These are phyloP conservation scores for Xerus rutilus DNA, from an alignment of 2,797 vertebrate species.

Conservation along the genomic window DNA sequence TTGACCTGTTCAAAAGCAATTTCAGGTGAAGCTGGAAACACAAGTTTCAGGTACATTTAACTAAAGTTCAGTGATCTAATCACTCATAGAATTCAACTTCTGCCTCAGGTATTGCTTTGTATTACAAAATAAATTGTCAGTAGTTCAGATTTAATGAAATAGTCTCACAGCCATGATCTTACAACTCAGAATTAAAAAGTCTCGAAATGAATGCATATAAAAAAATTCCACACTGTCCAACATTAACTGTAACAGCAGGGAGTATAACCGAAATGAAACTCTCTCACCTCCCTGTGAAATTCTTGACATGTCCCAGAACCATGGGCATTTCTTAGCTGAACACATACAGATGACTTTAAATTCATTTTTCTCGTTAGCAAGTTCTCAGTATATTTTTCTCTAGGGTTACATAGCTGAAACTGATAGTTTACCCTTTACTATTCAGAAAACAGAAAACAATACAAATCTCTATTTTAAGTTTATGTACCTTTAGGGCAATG, in stretches of 20 bases:
- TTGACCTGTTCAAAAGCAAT: slow-evolving; percentile 34
- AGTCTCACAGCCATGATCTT: neutral
- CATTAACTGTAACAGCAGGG: neutral
- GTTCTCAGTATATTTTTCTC: neutral
- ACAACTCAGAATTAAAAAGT: slow-evolving; percentile 50
- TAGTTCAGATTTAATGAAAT: neutral
- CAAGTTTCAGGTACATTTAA: neutral
- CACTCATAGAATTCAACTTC: slow-evolving; percentile 1
- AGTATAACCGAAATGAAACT: neutral
- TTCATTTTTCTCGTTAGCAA: slow-evolving; percentile 9
- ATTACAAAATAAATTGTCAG: neutral
- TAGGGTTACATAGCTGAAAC: neutral
- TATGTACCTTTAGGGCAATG: neutral
- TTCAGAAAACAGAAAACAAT: slow-evolving; percentile 50
- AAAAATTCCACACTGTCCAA: neutral
- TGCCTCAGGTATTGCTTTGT: neutral
- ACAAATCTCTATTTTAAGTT: slow-evolving; percentile 5
- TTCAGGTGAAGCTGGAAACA: slow-evolving; percentile 15
- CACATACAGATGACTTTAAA: neutral
- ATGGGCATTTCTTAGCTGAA: slow-evolving; percentile 57
- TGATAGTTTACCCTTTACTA: neutral
- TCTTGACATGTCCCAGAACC: slow-evolving; percentile 56
- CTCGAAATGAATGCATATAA: neutral
- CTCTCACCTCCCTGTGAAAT: neutral
- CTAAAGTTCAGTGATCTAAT: neutral